Percentiles rank a stretch among this genome's conserved stretches.
These are phyloP conservation scores for Nibea coibor DNA, from an alignment of 2,113 vertebrate genomes.

Conservation along the genomic window DNA sequence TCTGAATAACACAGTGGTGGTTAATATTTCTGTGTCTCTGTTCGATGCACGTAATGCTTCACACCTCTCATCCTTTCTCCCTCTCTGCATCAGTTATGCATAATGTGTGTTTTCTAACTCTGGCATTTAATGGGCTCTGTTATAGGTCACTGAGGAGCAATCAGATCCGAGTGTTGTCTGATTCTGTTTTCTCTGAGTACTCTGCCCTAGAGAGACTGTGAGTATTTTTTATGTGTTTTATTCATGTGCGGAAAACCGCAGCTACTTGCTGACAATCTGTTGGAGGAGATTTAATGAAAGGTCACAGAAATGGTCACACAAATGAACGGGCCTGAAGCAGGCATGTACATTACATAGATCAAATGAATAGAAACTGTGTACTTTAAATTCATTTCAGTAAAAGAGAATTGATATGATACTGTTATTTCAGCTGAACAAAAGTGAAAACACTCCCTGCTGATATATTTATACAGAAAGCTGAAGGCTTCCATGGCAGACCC, in stretches of 20 bases:
- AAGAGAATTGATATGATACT: too few species aligned
- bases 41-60: background rate
- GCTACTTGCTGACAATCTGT: background rate
- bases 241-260: too few species aligned
- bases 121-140: conserved; percentile 21
- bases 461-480: too few species aligned
- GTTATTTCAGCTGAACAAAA: too few species aligned
- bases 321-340: too few species aligned
- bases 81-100: background rate
- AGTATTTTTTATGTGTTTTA: conserved; percentile 61
- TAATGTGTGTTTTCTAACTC: conserved; percentile 5
- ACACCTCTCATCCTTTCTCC: background rate
- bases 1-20: background rate
- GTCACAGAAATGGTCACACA: too few species aligned
- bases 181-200: conserved; percentile 82
- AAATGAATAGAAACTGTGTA: too few species aligned
- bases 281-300: background rate
- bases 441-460: too few species aligned
- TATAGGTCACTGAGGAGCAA: conserved; percentile 85
- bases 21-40: background rate
- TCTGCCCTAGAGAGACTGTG: conserved; percentile 82
- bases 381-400: too few species aligned
- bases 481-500: too few species aligned
- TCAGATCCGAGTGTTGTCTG: conserved; percentile 79
- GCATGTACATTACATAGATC: too few species aligned